phyloP scores from a whole-genome alignment of 2,888 invertebrate species.

The Papilio elwesi region DNA sequence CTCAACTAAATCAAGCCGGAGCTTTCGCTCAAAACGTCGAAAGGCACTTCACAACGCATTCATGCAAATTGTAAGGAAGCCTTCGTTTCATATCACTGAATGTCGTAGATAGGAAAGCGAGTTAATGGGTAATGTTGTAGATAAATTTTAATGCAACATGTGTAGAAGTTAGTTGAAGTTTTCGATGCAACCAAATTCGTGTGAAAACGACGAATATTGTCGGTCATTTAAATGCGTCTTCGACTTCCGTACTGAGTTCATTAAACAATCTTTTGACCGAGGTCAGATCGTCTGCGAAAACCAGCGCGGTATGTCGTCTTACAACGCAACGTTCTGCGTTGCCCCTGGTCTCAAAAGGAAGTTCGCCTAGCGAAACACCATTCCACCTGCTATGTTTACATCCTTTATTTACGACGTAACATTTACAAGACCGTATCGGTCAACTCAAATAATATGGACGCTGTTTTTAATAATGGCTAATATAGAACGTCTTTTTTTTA shows the following conservation, averaged over 20 bases:
- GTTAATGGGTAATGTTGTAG: conserved; percentile 51
- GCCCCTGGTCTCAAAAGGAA: conserved; percentile 41
- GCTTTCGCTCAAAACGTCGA: conserved; percentile 40
- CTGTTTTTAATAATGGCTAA: conserved; percentile 43
- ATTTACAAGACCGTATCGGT: conserved; percentile 49
- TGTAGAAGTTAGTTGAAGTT: conserved; percentile 45
- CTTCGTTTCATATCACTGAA: conserved; percentile 38
- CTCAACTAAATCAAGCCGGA: conserved; percentile 44
- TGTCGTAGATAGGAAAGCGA: conserved; percentile 42
- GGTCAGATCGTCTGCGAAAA: conserved; percentile 91
- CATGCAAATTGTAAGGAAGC: conserved; percentile 53
- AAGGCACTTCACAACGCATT: conserved; percentile 35
- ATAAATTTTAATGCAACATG: conserved; percentile 69
- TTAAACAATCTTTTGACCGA: conserved; percentile 95
- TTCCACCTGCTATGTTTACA: conserved; percentile 79
- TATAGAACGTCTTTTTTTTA: conserved; percentile 13
- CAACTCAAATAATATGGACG: background rate
- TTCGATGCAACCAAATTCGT: conserved; percentile 65
- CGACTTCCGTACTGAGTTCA: conserved; percentile 96
- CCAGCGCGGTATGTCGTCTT: conserved; percentile 59
- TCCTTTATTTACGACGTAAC: conserved; percentile 50
- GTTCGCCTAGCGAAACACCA: conserved; percentile 55
- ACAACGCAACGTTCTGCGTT: conserved; percentile 25
- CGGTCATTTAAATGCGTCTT: conserved; percentile 93
- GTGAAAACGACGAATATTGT: background rate